A percentile compares a stretch with the other conserved stretches of the same genome.
Conservation (phyloP, 2,113 vertebrate species). For the Callipepla squamata region DNA sequence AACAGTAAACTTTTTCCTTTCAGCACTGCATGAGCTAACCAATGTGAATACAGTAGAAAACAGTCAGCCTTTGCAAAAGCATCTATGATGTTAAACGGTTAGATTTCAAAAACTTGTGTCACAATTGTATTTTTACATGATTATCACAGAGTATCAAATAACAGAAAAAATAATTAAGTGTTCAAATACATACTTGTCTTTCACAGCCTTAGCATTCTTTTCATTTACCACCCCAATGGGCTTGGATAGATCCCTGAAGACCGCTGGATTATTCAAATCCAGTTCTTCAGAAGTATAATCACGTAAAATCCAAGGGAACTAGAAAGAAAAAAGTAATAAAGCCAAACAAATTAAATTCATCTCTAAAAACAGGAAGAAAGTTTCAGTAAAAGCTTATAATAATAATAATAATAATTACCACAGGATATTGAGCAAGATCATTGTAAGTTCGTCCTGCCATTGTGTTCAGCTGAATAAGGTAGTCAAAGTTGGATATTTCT, state of each 20-base stretch:
- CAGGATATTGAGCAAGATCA: constrained; percentile 95
- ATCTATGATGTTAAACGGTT: not conserved
- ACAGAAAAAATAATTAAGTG: not conserved
- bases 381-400: not conserved
- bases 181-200: constrained; percentile 86
- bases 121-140: not conserved
- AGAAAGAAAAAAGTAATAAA: not conserved
- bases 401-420: constrained; percentile 78
- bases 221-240: constrained; percentile 94
- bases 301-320: constrained; percentile 96
- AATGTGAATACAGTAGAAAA: not conserved
- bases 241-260: constrained; percentile 94
- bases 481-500: constrained; percentile 98
- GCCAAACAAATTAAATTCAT: not conserved
- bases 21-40: not conserved
- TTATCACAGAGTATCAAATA: not conserved
- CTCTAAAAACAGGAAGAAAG: not conserved
- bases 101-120: not conserved
- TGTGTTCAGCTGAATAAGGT: constrained; percentile 97
- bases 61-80: not conserved
- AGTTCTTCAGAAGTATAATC: constrained; percentile 96
- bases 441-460: constrained; percentile 97
- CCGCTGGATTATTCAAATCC: constrained; percentile 90
- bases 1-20: not conserved
- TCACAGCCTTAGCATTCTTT: constrained; percentile 90